A percentile compares a stretch with the other conserved stretches of the same genome.
Evolutionary conservation across 2,797 vertebrate genomes (phyloP).

Genomic region (Peromyscus aztecus): DNA sequence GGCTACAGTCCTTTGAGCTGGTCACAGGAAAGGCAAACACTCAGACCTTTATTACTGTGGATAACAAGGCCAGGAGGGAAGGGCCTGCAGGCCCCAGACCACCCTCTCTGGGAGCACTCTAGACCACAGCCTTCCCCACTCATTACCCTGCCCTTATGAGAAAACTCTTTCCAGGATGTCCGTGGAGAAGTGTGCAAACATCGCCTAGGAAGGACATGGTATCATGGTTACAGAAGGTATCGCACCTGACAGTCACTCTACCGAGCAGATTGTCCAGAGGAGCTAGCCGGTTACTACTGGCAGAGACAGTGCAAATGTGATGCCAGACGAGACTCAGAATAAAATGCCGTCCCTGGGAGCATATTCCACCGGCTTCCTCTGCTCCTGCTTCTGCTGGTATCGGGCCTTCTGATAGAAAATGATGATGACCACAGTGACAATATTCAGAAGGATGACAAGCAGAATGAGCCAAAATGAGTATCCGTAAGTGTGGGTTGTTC

Average conservation of each 20-base stretch:
- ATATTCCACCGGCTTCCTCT: slow-evolving; percentile 93
- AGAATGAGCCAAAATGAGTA: slow-evolving; percentile 92
- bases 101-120: rapidly evolving
- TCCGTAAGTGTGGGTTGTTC: slow-evolving; percentile 63
- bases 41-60: background rate
- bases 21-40: background rate
- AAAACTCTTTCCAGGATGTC: background rate
- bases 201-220: rapidly evolving
- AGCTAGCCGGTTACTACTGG: background rate
- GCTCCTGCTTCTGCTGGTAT: slow-evolving; percentile 90
- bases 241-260: background rate
- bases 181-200: background rate
- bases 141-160: background rate
- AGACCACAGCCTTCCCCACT: background rate
- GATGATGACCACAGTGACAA: slow-evolving; percentile 86
- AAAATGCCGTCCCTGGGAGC: slow-evolving; percentile 95
- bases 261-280: rapidly evolving
- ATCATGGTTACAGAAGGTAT: background rate
- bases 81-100: rapidly evolving
- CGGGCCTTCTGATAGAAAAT: slow-evolving; percentile 90
- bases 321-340: slow-evolving; percentile 87
- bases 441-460: slow-evolving; percentile 85
- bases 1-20: background rate
- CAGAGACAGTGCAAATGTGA: rapidly evolving
- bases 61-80: background rate